These are phyloP conservation scores for Araneus ventricosus DNA, from an alignment of 1,140 invertebrate genomes.

Conservation along the genomic window DNA sequence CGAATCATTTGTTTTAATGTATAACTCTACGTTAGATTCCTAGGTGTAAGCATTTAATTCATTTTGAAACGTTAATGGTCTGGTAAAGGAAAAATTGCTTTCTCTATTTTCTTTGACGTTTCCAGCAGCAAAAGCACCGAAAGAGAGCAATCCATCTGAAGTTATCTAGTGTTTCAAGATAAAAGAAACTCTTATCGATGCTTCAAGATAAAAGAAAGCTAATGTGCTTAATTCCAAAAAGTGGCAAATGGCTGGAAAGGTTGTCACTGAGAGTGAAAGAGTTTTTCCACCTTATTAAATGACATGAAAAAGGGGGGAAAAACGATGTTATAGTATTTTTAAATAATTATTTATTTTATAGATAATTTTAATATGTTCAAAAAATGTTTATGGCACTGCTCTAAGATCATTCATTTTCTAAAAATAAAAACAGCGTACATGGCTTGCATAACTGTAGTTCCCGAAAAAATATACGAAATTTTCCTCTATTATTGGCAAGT, in stretches of 20 bases:
- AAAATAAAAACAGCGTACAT: too few species aligned
- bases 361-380: too few species aligned
- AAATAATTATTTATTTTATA: too few species aligned
- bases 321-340: too few species aligned
- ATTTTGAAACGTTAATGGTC: background rate
- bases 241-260: slow-evolving; percentile 1
- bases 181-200: slow-evolving; percentile 23
- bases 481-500: too few species aligned
- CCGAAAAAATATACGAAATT: too few species aligned
- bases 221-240: slow-evolving; percentile 17
- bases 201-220: slow-evolving; percentile 19
- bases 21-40: background rate
- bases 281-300: background rate
- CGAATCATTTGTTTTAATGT: too few species aligned
- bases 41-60: background rate
- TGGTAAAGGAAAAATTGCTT: background rate
- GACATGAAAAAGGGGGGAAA: background rate
- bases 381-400: too few species aligned
- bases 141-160: background rate
- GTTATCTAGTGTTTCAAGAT: slow-evolving; percentile 23
- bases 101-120: background rate
- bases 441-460: too few species aligned
- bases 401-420: too few species aligned
- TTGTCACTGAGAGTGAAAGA: background rate
- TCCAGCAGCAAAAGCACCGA: background rate